A percentile compares a stretch with the other conserved stretches of the same genome.
Conservation (phyloP, 2,888 invertebrate species). For the Sinhomidia bicolor region DNA sequence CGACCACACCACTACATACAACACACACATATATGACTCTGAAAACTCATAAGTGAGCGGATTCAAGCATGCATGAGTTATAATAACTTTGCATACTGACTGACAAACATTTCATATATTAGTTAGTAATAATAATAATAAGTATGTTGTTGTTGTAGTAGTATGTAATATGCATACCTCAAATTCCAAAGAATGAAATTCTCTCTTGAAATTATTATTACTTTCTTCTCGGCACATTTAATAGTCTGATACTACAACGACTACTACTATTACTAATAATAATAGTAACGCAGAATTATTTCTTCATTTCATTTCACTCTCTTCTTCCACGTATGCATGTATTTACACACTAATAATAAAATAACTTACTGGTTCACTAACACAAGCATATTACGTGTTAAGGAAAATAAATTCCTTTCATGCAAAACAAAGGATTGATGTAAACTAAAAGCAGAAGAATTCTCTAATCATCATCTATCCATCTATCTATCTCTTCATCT, state of each 20-base stretch:
- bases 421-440: conserved; percentile 62
- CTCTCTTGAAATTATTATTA: conserved; percentile 53
- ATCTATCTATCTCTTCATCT: too few relatives aligned
- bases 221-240: conserved; percentile 59
- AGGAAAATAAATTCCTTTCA: conserved; percentile 58
- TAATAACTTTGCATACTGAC: conserved; percentile 1
- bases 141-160: too few relatives aligned
- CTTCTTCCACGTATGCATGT: conserved; percentile 33
- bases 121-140: background rate
- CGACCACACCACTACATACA: background rate
- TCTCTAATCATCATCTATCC: conserved; percentile 58
- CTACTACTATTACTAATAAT: too few relatives aligned
- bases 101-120: background rate
- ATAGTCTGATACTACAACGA: conserved; percentile 13
- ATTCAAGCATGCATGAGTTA: conserved; percentile 20
- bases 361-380: conserved; percentile 1
- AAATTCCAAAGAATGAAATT: conserved; percentile 49
- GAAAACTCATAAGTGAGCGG: background rate
- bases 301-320: conserved; percentile 54
- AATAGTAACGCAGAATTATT: conserved; percentile 57
- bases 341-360: background rate
- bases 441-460: conserved; percentile 57
- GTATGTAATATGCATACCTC: conserved; percentile 37
- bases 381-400: conserved; percentile 52
- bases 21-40: background rate